Base-by-base conservation (phyloP, 2,113 vertebrate genomes). In the Lycocorax pyrrhopterus region DNA sequence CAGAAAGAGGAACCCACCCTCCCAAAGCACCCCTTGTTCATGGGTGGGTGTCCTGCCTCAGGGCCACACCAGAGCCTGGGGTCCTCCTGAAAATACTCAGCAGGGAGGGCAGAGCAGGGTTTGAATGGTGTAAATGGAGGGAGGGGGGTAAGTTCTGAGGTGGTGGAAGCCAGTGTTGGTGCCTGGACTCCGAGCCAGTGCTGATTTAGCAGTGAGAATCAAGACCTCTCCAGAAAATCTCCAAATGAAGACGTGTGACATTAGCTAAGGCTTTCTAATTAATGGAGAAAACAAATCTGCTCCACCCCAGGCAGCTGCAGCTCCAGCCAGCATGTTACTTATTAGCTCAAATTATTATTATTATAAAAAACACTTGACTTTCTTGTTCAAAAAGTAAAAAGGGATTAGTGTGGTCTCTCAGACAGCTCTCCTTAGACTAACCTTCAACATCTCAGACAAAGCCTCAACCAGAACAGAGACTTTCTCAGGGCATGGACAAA, bases 291-390 rank as follows among this genome's bases (percentile, higher is more conserved):
- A 96, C 94, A 96, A 97, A 97, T 94, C 96, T 97, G 89, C 94
- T 97, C 95, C 84, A 95, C 96, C 95, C 94, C 96, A 94, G 97
- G 96, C 97, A 97, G 97, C 97, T 96, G 96, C 95, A 96, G 73
- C 76, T 97, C 93, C 95, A 96, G 91, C 89, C 92, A 98, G 97
- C 95, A 96, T 96, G 93, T 97, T 97, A 96, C 97, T 97, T 98
- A 98, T 98, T 97, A 98, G 97, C 97, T 98, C 98, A 97, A 97
- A 97, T 98, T 97, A 98, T 97, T 93, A 97, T 97, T 98, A 96
- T 96, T 85, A 94, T 84, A 81, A 86, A 96, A 97, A 97, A 93
- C 96, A 97, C 96, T 97, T 96, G 97, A 97, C 97, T 98, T 97
- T 94, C 95, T 96, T 97, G 94, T 97, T 97, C 96, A 97, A 94